These are phyloP conservation scores for rat (Rattus norvegicus) DNA, from an alignment of 2,113 vertebrate genomes.

Conservation along the genomic window GRCr8 NC_086020.1:247273501-247274000, in stretches of 20 bases:
- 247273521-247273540: no score
- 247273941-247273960: neutral
- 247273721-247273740: neutral
- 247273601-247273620: neutral
- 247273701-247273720: neutral
- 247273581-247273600: neutral
- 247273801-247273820: neutral
- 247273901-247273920: neutral
- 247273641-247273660: neutral
- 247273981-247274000: neutral
- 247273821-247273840: neutral
- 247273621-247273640: neutral
- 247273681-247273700: neutral
- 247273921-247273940: neutral
- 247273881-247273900: constrained; percentile 27
- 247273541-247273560: neutral
- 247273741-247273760: neutral
- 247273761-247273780: neutral
- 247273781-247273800: neutral
- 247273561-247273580: neutral
- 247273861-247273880: neutral
- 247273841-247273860: neutral
- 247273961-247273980: neutral
- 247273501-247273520: no score
- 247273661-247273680: neutral